Evolutionary conservation across 2,888 invertebrate genomes (phyloP), one percentile per base, ranked within the genome.

Genomic region (Pachydiplax longipennis): DNA sequence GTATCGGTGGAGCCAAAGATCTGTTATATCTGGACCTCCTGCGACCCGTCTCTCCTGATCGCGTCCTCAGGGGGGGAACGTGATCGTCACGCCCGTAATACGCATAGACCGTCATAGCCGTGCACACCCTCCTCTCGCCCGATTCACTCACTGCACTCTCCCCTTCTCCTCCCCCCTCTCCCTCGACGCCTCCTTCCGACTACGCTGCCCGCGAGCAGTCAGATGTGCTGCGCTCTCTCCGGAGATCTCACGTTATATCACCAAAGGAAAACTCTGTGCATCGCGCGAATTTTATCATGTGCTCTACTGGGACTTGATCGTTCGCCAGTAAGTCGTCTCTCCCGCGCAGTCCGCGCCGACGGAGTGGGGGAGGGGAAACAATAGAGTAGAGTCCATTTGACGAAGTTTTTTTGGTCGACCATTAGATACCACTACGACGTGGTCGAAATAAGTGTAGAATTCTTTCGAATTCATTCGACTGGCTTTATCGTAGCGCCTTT

Each of bases 61-160:
- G 25, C 81, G 12, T 8, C 18, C 82, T 82, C 44, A n/a, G 13
- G 6, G 31, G n/a, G 37, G 61, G 87, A 48, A n/a, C 37, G 87
- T 87, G 87, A 87, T 87, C 87, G 87, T 87, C 87, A 87, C 87
- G 87, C 87, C 87, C 61, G 87, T 40, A 87, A 22, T 61, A 87
- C 61, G 87, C 48, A 58, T 53, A 65, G 61, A 48, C 91, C 61
- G 61, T 91, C 80, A 40, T 44, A 40, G 22, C 37, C 73, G 40
- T 65, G 90, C 18, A 40, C 90, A n/a, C 48, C 61, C 58, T 35
- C 73, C 73, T 44, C 83, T 25, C 91, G 44, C 83, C 73, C 73
- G 61, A 25, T 87, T 58, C 91, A 87, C 53, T 58, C 81, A 3
- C 82, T 81, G 61, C 81, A 48, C 82, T 58, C 61, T 3, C 40